Base-by-base conservation (phyloP, 2,113 vertebrate genomes). In the Saccopteryx bilineata region DNA sequence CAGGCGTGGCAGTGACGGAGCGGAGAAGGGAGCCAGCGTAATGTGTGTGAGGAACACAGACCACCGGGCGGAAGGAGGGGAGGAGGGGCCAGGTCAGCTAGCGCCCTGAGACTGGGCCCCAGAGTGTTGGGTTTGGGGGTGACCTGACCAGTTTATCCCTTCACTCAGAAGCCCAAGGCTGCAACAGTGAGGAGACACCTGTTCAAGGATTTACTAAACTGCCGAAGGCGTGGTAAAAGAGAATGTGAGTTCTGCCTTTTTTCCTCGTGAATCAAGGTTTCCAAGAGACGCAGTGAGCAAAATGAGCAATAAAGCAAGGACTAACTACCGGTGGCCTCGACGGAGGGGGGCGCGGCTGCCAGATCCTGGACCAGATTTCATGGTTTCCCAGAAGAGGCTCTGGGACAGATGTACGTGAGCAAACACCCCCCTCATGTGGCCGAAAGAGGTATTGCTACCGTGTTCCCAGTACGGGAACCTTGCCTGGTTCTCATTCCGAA, bases 371-470 rank as follows among this genome's bases (percentile, higher is more conserved):
- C 28, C 7, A 14, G 7, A 54, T 28, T 54, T 15, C 72, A 24
- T 12, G 52, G 60, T 48, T 31, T 63, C 13, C 50, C 11, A 3
- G 5, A 12, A 17, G 52, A 11, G 3, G 2, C 50, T 19, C 54
- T 76, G 39, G 39, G n/a, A 65, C 3, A 5, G n/a, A n/a, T 9
- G 28, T 90, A 33, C 46, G 2, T 69, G 78, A 39, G 63, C 68
- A 68, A 71, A 92, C 74, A 95, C 6, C 68, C 0, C 92, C 94
- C 91, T 92, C 97, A 74, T 31, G 97, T 92, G 97, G 94, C 31
- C 8, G 0, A 17, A 3, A 48, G 3, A 0, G 52, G 92, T 21
- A 97, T 71, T 96, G 94, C 92, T 21, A 6, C 2, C 11, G 28
- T 7, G 18, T 28, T 50, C 26, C 13, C 63, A 21, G 7, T 1